Conservation (phyloP, 2,888 invertebrate genomes). For the Calephelis perditalis region DNA sequence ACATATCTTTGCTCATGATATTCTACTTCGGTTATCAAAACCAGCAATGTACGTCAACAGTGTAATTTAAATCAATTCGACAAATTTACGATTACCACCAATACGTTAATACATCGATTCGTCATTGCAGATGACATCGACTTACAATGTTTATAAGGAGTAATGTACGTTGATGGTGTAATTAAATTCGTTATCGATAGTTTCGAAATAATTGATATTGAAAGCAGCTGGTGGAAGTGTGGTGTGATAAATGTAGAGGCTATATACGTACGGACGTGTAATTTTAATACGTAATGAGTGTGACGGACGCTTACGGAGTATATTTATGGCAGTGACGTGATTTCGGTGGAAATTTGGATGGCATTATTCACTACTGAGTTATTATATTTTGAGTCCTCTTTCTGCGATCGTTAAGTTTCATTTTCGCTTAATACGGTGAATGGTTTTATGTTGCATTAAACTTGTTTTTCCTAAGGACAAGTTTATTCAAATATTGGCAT, state of each 20-base stretch:
- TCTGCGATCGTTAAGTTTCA: constrained; percentile 5
- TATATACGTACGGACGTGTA: constrained; percentile 28
- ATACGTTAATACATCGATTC: background rate
- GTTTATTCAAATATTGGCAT: background rate
- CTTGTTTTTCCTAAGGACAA: background rate
- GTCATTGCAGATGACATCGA: too few species aligned
- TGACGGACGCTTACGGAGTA: constrained; percentile 35
- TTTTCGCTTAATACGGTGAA: background rate
- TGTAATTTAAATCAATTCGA: background rate
- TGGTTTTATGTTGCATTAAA: background rate
- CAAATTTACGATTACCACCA: background rate
- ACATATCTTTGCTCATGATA: background rate
- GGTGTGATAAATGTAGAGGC: constrained; percentile 6
- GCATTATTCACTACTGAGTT: background rate
- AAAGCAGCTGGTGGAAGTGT: background rate
- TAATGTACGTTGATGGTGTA: constrained; percentile 4
- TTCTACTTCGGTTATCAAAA: background rate
- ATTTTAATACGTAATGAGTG: constrained; percentile 50
- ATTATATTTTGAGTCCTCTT: constrained; percentile 11
- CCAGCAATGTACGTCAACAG: background rate
- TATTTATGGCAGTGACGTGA: constrained; percentile 30
- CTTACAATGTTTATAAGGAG: background rate
- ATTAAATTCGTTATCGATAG: constrained; percentile 5
- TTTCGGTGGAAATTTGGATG: constrained; percentile 19
- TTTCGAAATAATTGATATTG: constrained; percentile 5